A percentile compares a stretch with the other conserved stretches of the same genome.
These are phyloP conservation scores for Anolis sagrei DNA, from an alignment of 2,113 vertebrate genomes.

Conservation along the genomic window DNA sequence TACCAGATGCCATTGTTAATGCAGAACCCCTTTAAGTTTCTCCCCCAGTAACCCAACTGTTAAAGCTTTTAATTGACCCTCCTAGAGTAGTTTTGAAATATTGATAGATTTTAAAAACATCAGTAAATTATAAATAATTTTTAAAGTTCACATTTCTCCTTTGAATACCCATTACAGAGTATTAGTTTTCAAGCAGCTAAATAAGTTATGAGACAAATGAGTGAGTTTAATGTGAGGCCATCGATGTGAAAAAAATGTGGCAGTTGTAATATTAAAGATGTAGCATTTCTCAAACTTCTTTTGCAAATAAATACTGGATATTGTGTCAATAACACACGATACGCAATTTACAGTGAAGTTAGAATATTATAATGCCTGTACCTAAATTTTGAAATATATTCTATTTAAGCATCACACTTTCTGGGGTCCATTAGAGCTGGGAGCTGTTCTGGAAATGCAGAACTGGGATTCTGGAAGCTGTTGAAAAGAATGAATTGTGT, in stretches of 20 bases:
- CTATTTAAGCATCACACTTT: slow-evolving; percentile 18
- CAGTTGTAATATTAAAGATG: slow-evolving; percentile 62
- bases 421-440: slow-evolving; percentile 3
- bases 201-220: slow-evolving; percentile 75
- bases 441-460: no score
- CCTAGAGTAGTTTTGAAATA: slow-evolving; percentile 73
- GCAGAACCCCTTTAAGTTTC: slow-evolving; percentile 48
- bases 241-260: slow-evolving; percentile 62
- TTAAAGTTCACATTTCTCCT: slow-evolving; percentile 78
- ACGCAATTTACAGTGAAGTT: slow-evolving; percentile 57
- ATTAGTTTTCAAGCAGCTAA: slow-evolving; percentile 79
- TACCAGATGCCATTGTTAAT: slow-evolving; percentile 55
- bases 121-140: slow-evolving; percentile 80
- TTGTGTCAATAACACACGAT: slow-evolving; percentile 42
- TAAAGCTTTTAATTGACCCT: slow-evolving; percentile 75
- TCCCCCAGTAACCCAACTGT: slow-evolving; percentile 60
- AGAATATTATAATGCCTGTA: slow-evolving; percentile 18
- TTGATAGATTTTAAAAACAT: slow-evolving; percentile 76
- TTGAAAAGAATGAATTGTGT: slow-evolving; percentile 16
- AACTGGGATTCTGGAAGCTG: background rate
- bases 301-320: slow-evolving; percentile 44
- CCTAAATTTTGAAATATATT: slow-evolving; percentile 18
- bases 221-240: slow-evolving; percentile 64
- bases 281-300: slow-evolving; percentile 57
- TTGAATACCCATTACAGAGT: slow-evolving; percentile 74